These are phyloP conservation scores for Mimachlamys varia DNA, from an alignment of 2,888 invertebrate genomes.

Conservation along the genomic window DNA sequence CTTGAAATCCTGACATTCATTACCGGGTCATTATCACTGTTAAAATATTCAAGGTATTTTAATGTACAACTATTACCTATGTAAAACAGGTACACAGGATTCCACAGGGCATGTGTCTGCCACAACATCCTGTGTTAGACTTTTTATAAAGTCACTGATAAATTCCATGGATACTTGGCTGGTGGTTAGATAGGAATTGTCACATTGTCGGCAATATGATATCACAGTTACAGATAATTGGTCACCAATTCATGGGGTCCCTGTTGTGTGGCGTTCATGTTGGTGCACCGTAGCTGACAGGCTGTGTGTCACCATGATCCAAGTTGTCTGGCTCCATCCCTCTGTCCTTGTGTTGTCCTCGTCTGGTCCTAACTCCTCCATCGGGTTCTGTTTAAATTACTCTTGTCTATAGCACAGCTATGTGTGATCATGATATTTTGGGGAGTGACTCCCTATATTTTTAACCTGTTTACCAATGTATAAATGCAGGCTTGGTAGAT, in stretches of 20 bases:
- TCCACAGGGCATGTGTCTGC: background rate
- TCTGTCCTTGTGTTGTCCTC: background rate
- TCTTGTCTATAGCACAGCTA: no score
- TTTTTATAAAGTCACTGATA: background rate
- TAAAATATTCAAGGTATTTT: background rate
- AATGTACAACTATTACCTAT: background rate
- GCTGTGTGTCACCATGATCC: background rate
- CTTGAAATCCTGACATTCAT: background rate
- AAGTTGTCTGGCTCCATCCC: background rate
- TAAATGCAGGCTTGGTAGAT: no score
- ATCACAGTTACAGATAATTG: constrained; percentile 28
- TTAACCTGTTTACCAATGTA: no score
- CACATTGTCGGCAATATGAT: constrained; percentile 33
- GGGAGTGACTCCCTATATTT: no score
- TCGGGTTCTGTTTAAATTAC: no score
- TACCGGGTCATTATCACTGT: background rate
- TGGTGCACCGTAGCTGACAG: background rate
- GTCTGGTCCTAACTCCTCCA: no score
- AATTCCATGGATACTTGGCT: constrained; percentile 28
- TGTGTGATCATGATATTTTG: no score
- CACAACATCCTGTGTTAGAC: background rate
- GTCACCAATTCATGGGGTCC: background rate
- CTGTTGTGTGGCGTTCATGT: background rate
- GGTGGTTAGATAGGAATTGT: constrained; percentile 18
- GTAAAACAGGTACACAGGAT: constrained; percentile 7